These are phyloP conservation scores for Aurelia sp. DNA, from an alignment of 30 jellyfish, hydroid and myxozoan species.

Conservation along the genomic window DNA sequence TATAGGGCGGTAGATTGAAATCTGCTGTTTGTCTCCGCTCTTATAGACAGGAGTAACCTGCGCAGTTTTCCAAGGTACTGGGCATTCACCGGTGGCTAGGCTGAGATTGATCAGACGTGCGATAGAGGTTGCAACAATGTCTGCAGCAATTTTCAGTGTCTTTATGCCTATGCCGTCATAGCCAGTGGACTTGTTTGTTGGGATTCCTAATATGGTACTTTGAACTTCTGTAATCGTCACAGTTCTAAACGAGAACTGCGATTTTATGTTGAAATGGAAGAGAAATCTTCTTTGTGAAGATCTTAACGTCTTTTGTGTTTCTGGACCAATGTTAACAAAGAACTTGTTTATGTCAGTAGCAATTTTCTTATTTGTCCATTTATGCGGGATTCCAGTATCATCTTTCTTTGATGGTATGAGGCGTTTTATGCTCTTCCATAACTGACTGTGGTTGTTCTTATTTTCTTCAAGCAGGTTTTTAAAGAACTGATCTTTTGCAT, in stretches of 20 bases:
- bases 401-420: slow-evolving; percentile 27
- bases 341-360: slow-evolving; percentile 30
- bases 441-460: slow-evolving; percentile 29
- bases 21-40: slow-evolving; percentile 18
- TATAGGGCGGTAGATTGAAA: slow-evolving; percentile 13
- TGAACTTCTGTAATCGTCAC: slow-evolving; percentile 6
- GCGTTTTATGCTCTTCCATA: slow-evolving; percentile 23
- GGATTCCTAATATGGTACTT: slow-evolving; percentile 28
- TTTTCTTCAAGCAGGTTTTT: slow-evolving; percentile 27
- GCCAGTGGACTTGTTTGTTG: slow-evolving; percentile 39
- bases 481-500: slow-evolving; percentile 36
- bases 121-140: slow-evolving; percentile 28
- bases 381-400: slow-evolving; percentile 14
- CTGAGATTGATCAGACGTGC: slow-evolving; percentile 40
- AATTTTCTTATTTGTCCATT: slow-evolving; percentile 3
- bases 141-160: slow-evolving; percentile 16
- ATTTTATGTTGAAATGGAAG: too few relatives aligned
- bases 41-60: slow-evolving; percentile 25
- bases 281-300: too few relatives aligned
- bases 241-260: background rate
- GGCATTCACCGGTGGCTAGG: slow-evolving; percentile 37
- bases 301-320: too few relatives aligned
- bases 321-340: slow-evolving; percentile 9
- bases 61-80: slow-evolving; percentile 8
- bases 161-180: slow-evolving; percentile 15